Percentiles rank a stretch among this genome's conserved stretches.
Evolutionary conservation across 2,113 vertebrate species (phyloP).

Genomic region (human): DNA sequence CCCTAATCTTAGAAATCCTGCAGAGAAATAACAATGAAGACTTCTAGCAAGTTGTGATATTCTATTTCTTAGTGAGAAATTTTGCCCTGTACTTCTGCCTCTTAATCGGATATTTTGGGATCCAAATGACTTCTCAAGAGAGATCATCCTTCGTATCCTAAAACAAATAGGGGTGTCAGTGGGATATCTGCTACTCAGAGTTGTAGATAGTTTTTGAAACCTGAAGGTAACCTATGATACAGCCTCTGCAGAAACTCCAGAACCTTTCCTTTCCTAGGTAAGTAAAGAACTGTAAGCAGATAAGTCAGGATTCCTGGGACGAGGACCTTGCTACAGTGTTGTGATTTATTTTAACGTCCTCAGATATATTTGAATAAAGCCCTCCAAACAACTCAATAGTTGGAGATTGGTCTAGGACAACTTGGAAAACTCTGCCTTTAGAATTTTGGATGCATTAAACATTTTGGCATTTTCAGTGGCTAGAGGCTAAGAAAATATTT

Average conservation of each 20-base stretch:
- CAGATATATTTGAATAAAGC: neutral
- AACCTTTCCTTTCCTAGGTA: neutral
- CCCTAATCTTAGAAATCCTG: neutral
- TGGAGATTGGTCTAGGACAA: slow-evolving; percentile 8
- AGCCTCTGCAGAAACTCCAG: neutral
- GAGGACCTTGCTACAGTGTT: neutral
- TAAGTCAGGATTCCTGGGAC: neutral
- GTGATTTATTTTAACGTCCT: slow-evolving; percentile 7
- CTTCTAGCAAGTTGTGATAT: neutral
- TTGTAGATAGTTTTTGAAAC: neutral
- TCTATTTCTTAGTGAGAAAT: slow-evolving; percentile 15
- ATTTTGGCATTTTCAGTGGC: slow-evolving; percentile 71
- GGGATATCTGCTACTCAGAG: neutral
- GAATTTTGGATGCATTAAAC: slow-evolving; percentile 66
- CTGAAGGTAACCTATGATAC: neutral
- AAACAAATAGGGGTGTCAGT: neutral
- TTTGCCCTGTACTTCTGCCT: neutral
- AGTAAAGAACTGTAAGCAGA: neutral
- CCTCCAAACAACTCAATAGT: neutral
- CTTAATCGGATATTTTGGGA: neutral
- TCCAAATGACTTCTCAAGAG: neutral
- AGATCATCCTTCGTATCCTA: neutral
- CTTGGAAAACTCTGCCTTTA: slow-evolving; percentile 69
- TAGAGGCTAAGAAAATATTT: slow-evolving; percentile 77
- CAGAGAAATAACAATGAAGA: neutral